phyloP scores from a whole-genome alignment of 2,113 vertebrate genomes.

The Carassius gibelio region DNA sequence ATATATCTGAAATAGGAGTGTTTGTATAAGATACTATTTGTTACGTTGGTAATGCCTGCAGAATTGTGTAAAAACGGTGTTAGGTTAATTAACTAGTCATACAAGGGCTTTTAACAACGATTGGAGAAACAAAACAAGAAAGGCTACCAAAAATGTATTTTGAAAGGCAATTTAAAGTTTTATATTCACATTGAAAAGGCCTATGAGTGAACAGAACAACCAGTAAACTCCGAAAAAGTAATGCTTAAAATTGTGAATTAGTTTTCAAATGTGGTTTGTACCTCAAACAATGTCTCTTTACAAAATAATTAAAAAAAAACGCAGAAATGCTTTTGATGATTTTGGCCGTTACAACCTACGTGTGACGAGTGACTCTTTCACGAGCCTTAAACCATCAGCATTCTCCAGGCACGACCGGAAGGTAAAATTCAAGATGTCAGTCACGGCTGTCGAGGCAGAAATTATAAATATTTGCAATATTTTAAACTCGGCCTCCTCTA shows the following conservation, averaged over 20 bases:
- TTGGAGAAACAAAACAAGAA: not conserved
- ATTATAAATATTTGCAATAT: not conserved
- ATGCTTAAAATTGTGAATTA: not conserved
- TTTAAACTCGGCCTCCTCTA: not conserved
- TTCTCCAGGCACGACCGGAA: not conserved
- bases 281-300: conserved; percentile 26
- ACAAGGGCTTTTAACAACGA: conserved; percentile 51
- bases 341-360: too few species aligned
- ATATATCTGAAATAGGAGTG: not conserved
- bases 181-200: not conserved
- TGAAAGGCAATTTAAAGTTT: not conserved
- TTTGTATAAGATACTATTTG: not conserved
- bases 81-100: conserved; percentile 13
- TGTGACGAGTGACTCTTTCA: too few species aligned
- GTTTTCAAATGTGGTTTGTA: conserved; percentile 39
- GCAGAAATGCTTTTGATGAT: too few species aligned
- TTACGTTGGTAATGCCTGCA: not conserved
- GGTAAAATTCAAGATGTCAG: not conserved
- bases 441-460: not conserved
- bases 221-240: not conserved
- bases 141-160: not conserved
- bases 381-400: not conserved
- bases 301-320: conserved; percentile 13
- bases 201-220: not conserved
- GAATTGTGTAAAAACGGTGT: not conserved